Conservation (phyloP, 2,113 vertebrate genomes). For the Anolis sagrei region DNA sequence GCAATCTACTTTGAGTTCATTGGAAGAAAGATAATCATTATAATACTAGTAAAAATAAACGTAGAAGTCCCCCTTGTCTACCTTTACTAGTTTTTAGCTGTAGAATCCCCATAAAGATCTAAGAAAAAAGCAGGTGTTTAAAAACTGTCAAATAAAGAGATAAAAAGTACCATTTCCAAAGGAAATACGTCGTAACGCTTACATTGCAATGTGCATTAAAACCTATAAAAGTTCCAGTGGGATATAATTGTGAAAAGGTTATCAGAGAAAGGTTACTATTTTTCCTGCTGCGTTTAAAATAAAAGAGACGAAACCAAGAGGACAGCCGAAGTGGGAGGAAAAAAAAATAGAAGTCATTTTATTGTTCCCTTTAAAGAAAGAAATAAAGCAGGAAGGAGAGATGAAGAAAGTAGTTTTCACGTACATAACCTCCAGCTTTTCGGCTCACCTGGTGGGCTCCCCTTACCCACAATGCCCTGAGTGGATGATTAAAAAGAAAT, state of each 20-base stretch:
- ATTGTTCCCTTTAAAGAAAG: conserved; percentile 62
- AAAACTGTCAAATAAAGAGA: not conserved
- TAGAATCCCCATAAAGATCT: not conserved
- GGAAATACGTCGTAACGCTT: not conserved
- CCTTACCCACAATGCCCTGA: conserved; percentile 94
- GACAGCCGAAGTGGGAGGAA: conserved; percentile 15
- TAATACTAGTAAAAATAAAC: not conserved
- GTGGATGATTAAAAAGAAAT: conserved; percentile 99
- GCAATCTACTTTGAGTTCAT: not conserved
- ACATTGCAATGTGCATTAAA: not conserved
- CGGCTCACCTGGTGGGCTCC: conserved; percentile 92
- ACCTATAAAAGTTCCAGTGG: not conserved
- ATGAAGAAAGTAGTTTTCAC: conserved; percentile 57
- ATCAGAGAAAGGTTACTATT: conserved; percentile 19
- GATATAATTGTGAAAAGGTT: conserved; percentile 6
- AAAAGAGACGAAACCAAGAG: not conserved
- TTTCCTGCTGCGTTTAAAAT: conserved; percentile 41
- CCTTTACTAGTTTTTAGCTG: not conserved
- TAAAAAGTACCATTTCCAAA: not conserved
- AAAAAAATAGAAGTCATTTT: conserved; percentile 36
- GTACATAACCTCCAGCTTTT: conserved; percentile 78
- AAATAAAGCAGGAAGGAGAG: conserved; percentile 29
- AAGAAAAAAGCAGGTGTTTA: not conserved
- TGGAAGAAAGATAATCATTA: not conserved
- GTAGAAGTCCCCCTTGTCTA: too few species aligned